These are phyloP conservation scores for Tenualosa ilisha DNA, from an alignment of 2,797 vertebrate genomes.

Conservation along the genomic window DNA sequence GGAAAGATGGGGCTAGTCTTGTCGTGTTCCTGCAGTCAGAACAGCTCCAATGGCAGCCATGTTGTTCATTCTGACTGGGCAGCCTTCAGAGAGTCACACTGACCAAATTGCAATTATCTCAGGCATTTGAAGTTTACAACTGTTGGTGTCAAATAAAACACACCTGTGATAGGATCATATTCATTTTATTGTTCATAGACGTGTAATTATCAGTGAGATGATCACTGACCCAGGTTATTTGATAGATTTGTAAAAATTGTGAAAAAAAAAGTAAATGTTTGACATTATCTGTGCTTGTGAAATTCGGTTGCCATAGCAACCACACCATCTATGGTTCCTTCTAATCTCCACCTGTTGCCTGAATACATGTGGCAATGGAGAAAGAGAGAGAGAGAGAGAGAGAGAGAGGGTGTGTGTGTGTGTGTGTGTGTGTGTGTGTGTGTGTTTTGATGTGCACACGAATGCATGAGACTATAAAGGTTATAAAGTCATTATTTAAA, in stretches of 20 bases:
- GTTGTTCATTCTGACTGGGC: neutral
- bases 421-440: too few species aligned
- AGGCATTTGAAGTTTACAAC: neutral
- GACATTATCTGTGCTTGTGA: neutral
- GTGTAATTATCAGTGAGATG: neutral
- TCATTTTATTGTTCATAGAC: neutral
- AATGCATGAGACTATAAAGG: too few species aligned
- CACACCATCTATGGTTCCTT: conserved; percentile 6
- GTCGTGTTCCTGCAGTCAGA: neutral
- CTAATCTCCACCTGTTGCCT: conserved; percentile 29
- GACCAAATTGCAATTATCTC: neutral
- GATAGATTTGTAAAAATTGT: neutral
- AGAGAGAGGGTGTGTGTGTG: neutral
- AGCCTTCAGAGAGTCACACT: neutral
- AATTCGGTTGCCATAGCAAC: conserved; percentile 37
- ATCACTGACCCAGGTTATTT: neutral
- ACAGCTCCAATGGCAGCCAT: neutral
- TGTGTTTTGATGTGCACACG: too few species aligned
- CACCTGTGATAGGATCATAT: neutral
- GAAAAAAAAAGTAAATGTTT: neutral
- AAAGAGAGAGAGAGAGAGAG: neutral
- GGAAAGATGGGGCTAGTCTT: neutral
- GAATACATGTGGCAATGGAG: neutral
- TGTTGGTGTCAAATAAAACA: neutral
- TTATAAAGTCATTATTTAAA: neutral